phyloP scores from a whole-genome alignment of 2,797 vertebrate genomes.

The Telmatherina bonti region DNA sequence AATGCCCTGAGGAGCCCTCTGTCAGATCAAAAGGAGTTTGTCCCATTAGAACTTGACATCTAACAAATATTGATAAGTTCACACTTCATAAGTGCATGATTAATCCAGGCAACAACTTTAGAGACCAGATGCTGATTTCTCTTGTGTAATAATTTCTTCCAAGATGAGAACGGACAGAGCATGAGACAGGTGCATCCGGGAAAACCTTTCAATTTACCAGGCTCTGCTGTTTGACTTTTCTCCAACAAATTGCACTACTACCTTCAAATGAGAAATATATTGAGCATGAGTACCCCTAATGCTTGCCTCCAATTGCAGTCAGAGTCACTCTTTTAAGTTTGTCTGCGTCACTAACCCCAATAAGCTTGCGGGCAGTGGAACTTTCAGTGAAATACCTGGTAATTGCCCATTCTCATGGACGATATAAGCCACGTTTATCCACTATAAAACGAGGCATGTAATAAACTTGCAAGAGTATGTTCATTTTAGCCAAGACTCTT shows the following conservation, averaged over 20 bases:
- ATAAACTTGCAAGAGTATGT: constrained; percentile 75
- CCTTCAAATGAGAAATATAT: constrained; percentile 74
- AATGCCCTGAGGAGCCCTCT: constrained; percentile 53
- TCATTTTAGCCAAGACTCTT: constrained; percentile 60
- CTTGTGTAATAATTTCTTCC: constrained; percentile 41
- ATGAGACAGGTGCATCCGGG: constrained; percentile 64
- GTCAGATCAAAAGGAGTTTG: constrained; percentile 71
- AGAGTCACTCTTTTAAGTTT: constrained; percentile 76
- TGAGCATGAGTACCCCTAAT: constrained; percentile 72
- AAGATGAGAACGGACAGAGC: constrained; percentile 51
- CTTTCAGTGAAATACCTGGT: constrained; percentile 72
- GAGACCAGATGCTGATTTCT: constrained; percentile 64
- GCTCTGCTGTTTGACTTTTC: constrained; percentile 53
- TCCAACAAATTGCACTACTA: constrained; percentile 65
- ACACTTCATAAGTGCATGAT: constrained; percentile 56
- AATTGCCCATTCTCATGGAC: constrained; percentile 78
- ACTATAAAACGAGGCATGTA: constrained; percentile 77
- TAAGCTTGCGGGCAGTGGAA: constrained; percentile 68
- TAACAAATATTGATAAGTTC: constrained; percentile 82
- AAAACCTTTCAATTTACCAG: constrained; percentile 58
- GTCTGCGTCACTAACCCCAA: constrained; percentile 73
- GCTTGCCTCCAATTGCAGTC: constrained; percentile 63
- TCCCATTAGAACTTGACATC: constrained; percentile 70
- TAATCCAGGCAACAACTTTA: constrained; percentile 70
- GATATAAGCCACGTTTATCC: constrained; percentile 73